Evolutionary conservation across 2,113 vertebrate species (phyloP).

Genomic region (Pardalotus punctatus): DNA sequence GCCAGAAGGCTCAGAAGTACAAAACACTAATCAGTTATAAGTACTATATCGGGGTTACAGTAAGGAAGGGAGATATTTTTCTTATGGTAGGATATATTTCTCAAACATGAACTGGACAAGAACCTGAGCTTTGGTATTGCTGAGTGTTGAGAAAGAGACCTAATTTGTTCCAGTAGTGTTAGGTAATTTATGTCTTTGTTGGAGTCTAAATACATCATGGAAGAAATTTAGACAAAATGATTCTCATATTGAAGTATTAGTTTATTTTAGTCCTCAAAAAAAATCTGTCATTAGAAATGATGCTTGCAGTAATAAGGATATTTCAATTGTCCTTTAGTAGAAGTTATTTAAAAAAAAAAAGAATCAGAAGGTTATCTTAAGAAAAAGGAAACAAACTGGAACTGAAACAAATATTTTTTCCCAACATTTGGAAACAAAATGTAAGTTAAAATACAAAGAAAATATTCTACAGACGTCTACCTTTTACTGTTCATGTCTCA

Average conservation of each 20-base stretch:
- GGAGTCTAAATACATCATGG: background rate
- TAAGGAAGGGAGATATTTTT: background rate
- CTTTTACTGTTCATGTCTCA: background rate
- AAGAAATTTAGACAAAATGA: background rate
- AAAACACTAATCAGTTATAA: background rate
- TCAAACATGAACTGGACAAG: background rate
- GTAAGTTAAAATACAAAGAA: background rate
- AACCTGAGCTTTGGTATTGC: background rate
- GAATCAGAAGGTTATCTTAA: background rate
- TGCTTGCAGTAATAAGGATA: background rate
- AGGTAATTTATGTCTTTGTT: background rate
- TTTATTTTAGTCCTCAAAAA: background rate
- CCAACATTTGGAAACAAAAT: background rate
- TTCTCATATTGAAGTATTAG: background rate
- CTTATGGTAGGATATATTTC: background rate
- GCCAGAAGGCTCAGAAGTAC: background rate
- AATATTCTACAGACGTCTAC: background rate
- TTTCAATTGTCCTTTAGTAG: background rate
- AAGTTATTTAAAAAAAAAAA: background rate
- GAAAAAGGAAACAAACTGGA: background rate
- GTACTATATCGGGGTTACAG: background rate
- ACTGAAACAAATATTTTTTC: background rate
- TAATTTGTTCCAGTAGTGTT: background rate
- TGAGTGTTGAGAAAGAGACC: background rate
- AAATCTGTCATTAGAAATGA: background rate